These are phyloP conservation scores for Calliphora vicina DNA, from an alignment of 1,140 invertebrate genomes.

Conservation along the genomic window DNA sequence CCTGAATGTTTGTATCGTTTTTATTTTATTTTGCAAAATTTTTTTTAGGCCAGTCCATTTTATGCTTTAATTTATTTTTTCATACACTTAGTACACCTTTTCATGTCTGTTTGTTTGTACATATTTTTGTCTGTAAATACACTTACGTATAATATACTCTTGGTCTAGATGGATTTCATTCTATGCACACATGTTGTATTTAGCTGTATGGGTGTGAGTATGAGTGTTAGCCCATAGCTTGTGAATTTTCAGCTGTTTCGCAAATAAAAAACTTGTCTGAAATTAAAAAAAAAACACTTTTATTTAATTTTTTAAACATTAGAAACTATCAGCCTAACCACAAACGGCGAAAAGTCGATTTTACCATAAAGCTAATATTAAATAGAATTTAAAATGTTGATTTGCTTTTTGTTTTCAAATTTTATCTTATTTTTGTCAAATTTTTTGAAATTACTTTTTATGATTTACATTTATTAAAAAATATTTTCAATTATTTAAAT, in stretches of 20 bases:
- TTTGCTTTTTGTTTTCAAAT: too few relatives aligned
- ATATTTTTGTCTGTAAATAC: neutral
- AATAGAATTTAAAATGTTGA: too few relatives aligned
- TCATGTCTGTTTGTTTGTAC: neutral
- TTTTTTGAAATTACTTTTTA: too few relatives aligned
- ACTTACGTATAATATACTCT: neutral
- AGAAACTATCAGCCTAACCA: too few relatives aligned
- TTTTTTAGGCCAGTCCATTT: constrained; percentile 2
- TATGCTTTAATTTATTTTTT: neutral
- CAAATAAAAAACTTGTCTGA: too few relatives aligned
- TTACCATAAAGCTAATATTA: too few relatives aligned
- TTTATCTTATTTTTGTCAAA: too few relatives aligned
- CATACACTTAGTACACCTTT: neutral
- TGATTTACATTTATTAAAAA: too few relatives aligned
- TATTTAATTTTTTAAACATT: too few relatives aligned
- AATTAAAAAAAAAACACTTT: too few relatives aligned
- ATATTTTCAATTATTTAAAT: too few relatives aligned
- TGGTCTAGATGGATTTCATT: neutral
- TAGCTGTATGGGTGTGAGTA: neutral
- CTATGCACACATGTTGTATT: neutral
- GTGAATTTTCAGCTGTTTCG: neutral
- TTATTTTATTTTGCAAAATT: neutral
- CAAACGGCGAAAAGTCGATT: too few relatives aligned
- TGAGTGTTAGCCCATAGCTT: neutral
- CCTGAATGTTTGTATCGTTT: neutral